Conservation (phyloP, 2,797 vertebrate genomes). For the Allobates femoralis region DNA sequence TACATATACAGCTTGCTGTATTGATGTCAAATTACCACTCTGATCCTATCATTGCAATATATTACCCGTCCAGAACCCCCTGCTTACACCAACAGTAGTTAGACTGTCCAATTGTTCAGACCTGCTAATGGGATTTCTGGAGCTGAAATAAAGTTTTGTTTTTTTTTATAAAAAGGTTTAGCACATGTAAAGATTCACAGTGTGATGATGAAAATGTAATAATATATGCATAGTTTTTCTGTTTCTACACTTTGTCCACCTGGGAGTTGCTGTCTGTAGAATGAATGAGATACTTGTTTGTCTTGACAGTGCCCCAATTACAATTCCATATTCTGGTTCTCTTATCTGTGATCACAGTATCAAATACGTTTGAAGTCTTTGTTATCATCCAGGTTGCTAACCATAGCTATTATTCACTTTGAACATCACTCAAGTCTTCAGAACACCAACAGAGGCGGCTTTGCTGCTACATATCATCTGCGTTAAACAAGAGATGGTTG, state of each 20-base stretch:
- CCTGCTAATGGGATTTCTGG: neutral
- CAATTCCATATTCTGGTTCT: constrained; percentile 35
- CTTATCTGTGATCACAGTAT: constrained; percentile 48
- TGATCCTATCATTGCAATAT: too few species aligned
- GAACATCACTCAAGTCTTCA: constrained; percentile 38
- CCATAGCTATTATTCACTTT: constrained; percentile 55
- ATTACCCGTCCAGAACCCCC: too few species aligned
- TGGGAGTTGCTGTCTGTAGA: constrained; percentile 14
- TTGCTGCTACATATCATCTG: constrained; percentile 6
- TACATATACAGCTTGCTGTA: too few species aligned
- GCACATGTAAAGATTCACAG: neutral
- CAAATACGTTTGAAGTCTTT: constrained; percentile 55
- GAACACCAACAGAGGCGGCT: neutral
- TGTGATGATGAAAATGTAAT: neutral
- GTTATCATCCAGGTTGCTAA: constrained; percentile 39
- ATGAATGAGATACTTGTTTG: constrained; percentile 35
- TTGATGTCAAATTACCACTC: too few species aligned
- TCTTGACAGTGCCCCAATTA: constrained; percentile 46
- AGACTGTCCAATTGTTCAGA: too few species aligned
- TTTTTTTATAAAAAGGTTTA: neutral
- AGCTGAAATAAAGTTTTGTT: neutral
- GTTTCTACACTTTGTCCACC: constrained; percentile 4
- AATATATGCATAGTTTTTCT: constrained; percentile 16
- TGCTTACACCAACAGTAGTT: too few species aligned
- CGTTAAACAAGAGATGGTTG: neutral